phyloP scores from a whole-genome alignment of 1,140 invertebrate genomes.

The Lucilia sericata region DNA sequence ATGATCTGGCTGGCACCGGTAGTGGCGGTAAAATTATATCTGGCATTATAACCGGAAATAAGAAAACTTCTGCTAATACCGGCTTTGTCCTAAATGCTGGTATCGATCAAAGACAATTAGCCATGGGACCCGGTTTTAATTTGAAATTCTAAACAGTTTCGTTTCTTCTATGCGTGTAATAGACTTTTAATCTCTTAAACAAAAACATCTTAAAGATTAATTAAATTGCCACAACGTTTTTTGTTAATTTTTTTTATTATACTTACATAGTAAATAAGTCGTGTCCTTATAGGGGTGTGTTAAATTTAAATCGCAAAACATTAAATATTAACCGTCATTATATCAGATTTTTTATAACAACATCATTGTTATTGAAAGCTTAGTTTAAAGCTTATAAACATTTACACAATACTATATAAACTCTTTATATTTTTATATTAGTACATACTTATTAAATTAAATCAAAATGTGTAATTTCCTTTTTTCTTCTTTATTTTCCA shows the following conservation, averaged over 20 bases:
- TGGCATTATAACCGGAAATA: slow-evolving; percentile 69
- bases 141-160: slow-evolving; percentile 78
- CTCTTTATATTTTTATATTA: neutral
- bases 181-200: neutral
- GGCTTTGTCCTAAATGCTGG: slow-evolving; percentile 65
- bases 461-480: neutral
- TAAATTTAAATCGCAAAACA: neutral
- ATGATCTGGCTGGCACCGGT: slow-evolving; percentile 68
- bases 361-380: neutral
- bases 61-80: slow-evolving; percentile 65
- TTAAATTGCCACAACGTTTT: neutral
- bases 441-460: neutral
- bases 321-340: neutral
- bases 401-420: neutral
- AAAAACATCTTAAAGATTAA: neutral
- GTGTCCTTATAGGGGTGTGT: neutral
- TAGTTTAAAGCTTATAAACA: neutral
- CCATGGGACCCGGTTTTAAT: slow-evolving; percentile 83
- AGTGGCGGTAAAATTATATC: slow-evolving; percentile 58
- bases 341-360: neutral
- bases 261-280: neutral
- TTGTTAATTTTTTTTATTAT: neutral
- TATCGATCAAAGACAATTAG: slow-evolving; percentile 69
- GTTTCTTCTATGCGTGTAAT: neutral
- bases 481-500: neutral